Base-by-base conservation (phyloP, 1,140 invertebrate genomes). In the Schlechtendalia chinensis region DNA sequence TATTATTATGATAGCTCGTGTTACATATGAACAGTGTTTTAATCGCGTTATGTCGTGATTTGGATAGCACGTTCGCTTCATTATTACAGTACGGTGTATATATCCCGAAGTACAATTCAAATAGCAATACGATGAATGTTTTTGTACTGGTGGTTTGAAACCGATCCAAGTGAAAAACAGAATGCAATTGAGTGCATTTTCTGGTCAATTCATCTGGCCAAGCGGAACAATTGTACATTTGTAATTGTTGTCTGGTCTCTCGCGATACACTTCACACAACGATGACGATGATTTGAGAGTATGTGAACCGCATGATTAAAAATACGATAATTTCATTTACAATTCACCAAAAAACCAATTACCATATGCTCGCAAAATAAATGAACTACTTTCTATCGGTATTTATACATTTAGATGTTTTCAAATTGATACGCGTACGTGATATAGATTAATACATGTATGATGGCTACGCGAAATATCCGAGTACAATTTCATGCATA, bases 401-500 rank as follows among this genome's bases (percentile, higher is more conserved):
- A 53, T 56, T 56, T 19, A 56, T 56, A n/a, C 17, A 56, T 56
- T n/a, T 56, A 19, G 19, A 12, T 56, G 1, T 56, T 5, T 22
- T 69, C 6, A 22, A 69, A 22, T 69, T 47, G 14, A 67, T 45
- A 24, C 5, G 14, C 29, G 4, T n/a, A n/a, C n/a, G n/a, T n/a
- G n/a, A n/a, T n/a, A n/a, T 24, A 17, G n/a, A 65, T 22, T 22
- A 24, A 47, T n/a, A n/a, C n/a, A 69, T 47, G 5, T 5, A 67
- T n/a, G 17, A n/a, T 29, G 32, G 50, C 14, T 11, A 53, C 11
- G 8, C 10, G 54, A 22, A n/a, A n/a, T 22, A 0, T 6, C 10
- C 54, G 39, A 67, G 32, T 11, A 45, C n/a, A 67, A 67, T 45
- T 67, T 67, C 39, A 69, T 24, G 65, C 65, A 47, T 24, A 47